These are phyloP conservation scores for Daphoenositta chrysoptera DNA, from an alignment of 2,113 vertebrate genomes.

Conservation along the genomic window DNA sequence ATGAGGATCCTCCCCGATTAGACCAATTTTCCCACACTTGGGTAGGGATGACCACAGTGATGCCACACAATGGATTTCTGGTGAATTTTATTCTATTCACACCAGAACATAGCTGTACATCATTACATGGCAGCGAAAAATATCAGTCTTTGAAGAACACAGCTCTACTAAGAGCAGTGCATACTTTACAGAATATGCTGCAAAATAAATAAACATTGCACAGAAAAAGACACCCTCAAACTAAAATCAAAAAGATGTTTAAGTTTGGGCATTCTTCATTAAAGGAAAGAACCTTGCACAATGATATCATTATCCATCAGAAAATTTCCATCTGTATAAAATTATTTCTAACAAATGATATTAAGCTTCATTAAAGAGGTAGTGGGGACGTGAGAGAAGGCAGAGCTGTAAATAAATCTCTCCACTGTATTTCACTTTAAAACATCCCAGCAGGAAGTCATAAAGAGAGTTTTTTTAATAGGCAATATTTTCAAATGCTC, in stretches of 20 bases:
- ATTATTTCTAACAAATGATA: slow-evolving; percentile 73
- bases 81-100: slow-evolving; percentile 17
- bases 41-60: slow-evolving; percentile 39
- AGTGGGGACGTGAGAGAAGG: background rate
- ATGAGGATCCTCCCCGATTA: background rate
- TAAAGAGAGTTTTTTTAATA: slow-evolving; percentile 52
- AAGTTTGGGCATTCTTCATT: slow-evolving; percentile 66
- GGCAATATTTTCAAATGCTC: slow-evolving; percentile 64
- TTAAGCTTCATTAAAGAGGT: slow-evolving; percentile 66
- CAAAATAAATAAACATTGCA: slow-evolving; percentile 49
- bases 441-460: slow-evolving; percentile 62
- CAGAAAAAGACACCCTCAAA: slow-evolving; percentile 28
- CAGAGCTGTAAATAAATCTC: slow-evolving; percentile 69
- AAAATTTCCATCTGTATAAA: slow-evolving; percentile 69
- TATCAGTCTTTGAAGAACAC: slow-evolving; percentile 24
- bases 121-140: background rate
- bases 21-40: background rate
- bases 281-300: slow-evolving; percentile 48
- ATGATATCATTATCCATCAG: slow-evolving; percentile 64
- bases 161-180: slow-evolving; percentile 5
- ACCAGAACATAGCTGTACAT: background rate
- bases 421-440: slow-evolving; percentile 61
- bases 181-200: slow-evolving; percentile 20
- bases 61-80: background rate
- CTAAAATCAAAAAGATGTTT: slow-evolving; percentile 66